Percentiles rank a stretch among this genome's conserved stretches.
Conservation (phyloP, 2,113 vertebrate genomes). For the Oreochromis aureus region DNA sequence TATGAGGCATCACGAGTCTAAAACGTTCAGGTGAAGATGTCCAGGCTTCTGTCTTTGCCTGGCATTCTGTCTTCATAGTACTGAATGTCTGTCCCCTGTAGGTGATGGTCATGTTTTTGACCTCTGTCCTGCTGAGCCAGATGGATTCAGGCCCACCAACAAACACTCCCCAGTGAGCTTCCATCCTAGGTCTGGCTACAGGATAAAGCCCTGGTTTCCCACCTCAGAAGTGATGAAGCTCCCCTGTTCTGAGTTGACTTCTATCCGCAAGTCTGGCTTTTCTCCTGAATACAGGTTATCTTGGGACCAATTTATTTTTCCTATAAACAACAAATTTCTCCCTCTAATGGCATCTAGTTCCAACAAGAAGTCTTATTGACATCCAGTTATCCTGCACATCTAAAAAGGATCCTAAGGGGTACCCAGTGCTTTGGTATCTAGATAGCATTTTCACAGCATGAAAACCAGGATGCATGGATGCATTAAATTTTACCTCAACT, state of each 20-base stretch:
- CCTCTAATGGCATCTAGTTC: not conserved
- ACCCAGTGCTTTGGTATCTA: not conserved
- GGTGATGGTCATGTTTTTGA: not conserved
- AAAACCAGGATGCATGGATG: not conserved
- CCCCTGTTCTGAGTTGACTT: not conserved
- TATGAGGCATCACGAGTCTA: not conserved
- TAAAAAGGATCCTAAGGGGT: not conserved
- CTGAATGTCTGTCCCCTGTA: not conserved
- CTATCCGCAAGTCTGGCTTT: not conserved
- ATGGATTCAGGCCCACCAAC: not conserved
- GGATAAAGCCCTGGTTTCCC: not conserved
- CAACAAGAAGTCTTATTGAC: not conserved
- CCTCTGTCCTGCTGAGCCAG: not conserved
- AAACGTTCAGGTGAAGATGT: not conserved
- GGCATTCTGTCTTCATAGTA: not conserved
- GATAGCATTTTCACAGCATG: not conserved
- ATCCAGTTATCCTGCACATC: not conserved
- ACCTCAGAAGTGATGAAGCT: not conserved
- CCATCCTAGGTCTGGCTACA: not conserved
- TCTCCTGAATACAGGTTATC: not conserved
- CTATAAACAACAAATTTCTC: not conserved
- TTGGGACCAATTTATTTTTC: not conserved
- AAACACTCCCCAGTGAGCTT: not conserved
- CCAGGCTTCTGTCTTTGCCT: not conserved
- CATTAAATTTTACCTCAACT: not conserved